These are phyloP conservation scores for Eupithecia dodoneata DNA, from an alignment of 2,888 invertebrate genomes.

Conservation along the genomic window DNA sequence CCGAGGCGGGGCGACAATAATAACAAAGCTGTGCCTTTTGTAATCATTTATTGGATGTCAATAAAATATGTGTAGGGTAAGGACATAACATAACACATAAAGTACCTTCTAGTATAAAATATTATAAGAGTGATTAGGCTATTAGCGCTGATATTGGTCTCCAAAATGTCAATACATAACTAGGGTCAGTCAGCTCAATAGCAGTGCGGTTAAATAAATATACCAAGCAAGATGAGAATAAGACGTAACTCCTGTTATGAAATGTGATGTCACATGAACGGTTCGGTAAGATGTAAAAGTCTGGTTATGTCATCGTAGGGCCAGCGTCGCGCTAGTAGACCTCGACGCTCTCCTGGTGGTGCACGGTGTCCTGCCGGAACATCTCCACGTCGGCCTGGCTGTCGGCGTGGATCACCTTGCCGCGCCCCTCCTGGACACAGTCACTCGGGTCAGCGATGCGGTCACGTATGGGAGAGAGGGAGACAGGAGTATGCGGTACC, in stretches of 20 bases:
- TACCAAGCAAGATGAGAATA: neutral
- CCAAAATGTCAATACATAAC: neutral
- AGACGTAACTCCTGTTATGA: neutral
- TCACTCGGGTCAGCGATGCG: neutral
- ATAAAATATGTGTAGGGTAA: neutral
- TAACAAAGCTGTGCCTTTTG: neutral
- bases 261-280: neutral
- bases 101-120: neutral
- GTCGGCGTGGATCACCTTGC: conserved; percentile 86
- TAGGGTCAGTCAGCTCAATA: neutral
- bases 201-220: neutral
- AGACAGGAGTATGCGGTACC: conserved; percentile 68
- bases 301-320: neutral
- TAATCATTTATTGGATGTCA: neutral
- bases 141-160: neutral
- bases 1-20: neutral
- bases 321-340: conserved; percentile 64
- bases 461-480: neutral
- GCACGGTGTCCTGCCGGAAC: conserved; percentile 88
- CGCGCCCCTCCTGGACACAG: conserved; percentile 70
- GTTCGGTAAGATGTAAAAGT: neutral
- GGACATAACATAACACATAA: too few species aligned
- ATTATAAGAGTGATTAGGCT: neutral
- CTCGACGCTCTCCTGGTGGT: conserved; percentile 82
- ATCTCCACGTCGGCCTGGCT: conserved; percentile 89